Evolutionary conservation across 2,888 invertebrate genomes (phyloP).

Genomic region (Agrypnus murinus): DNA sequence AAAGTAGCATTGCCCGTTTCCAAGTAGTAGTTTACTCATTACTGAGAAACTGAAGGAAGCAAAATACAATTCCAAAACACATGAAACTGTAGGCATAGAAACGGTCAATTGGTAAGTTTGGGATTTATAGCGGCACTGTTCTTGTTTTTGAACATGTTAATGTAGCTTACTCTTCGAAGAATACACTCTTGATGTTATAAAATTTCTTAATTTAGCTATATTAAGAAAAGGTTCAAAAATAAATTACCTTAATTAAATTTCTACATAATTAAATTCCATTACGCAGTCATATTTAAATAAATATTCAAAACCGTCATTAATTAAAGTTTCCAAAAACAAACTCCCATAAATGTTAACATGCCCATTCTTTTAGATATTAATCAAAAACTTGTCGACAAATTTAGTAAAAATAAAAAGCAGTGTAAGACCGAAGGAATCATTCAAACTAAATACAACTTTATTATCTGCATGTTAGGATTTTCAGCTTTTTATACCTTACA

Average conservation of each 20-base stretch:
- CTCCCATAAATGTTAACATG: background rate
- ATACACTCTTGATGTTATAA: too few relatives aligned
- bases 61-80: too few relatives aligned
- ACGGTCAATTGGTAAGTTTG: too few relatives aligned
- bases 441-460: conserved; percentile 22
- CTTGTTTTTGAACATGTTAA: too few relatives aligned
- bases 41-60: too few relatives aligned
- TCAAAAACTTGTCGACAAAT: conserved; percentile 13
- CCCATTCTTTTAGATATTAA: conserved; percentile 18
- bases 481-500: background rate
- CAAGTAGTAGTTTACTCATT: too few relatives aligned
- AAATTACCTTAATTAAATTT: background rate
- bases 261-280: conserved; percentile 14
- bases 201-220: too few relatives aligned
- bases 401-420: conserved; percentile 8
- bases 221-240: too few relatives aligned
- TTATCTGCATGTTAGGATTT: background rate
- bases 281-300: background rate
- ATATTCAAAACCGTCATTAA: background rate
- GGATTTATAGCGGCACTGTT: too few relatives aligned
- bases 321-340: background rate
- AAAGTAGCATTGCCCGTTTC: too few relatives aligned
- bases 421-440: background rate
- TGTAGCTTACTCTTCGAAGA: too few relatives aligned
- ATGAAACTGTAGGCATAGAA: too few relatives aligned